Percentiles rank a stretch among this genome's conserved stretches.
Conservation (phyloP, 2,113 vertebrate species). For the Calyptommatus sinebrachiatus region DNA sequence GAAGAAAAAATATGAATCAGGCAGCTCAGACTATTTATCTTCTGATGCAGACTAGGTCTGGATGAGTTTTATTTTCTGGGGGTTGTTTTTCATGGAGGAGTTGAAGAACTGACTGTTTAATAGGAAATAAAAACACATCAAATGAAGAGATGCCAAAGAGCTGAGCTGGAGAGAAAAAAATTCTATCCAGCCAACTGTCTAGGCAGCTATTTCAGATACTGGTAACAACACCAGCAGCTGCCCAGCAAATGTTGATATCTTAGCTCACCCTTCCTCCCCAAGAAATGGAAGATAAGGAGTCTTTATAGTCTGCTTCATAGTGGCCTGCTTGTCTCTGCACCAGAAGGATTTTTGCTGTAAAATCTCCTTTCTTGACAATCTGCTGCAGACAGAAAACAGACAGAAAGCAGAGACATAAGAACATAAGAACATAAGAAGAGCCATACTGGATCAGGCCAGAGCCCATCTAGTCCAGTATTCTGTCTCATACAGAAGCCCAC, state of each 20-base stretch:
- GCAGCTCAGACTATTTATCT: conserved; percentile 14
- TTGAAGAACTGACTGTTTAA: conserved; percentile 41
- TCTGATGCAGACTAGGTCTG: background rate
- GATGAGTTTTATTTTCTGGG: conserved; percentile 25
- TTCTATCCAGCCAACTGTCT: conserved; percentile 23
- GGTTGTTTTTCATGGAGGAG: conserved; percentile 56
- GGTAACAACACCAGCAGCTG: conserved; percentile 47
- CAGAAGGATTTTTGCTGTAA: background rate
- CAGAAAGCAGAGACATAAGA: too few species aligned
- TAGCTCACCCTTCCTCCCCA: background rate
- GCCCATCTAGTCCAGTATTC: too few species aligned
- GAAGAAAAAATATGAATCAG: accelerated
- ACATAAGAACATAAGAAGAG: too few species aligned
- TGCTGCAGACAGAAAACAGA: background rate
- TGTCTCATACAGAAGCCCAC: too few species aligned
- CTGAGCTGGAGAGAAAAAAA: conserved; percentile 51
- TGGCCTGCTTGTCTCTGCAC: background rate
- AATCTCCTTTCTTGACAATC: background rate
- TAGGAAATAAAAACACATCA: conserved; percentile 57
- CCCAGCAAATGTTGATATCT: background rate
- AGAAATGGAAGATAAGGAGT: accelerated
- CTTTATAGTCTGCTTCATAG: background rate
- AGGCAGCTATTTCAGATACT: conserved; percentile 32
- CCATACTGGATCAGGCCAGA: too few species aligned
- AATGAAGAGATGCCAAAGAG: conserved; percentile 31